Evolutionary conservation across 1,140 invertebrate genomes (phyloP), one percentile per base, ranked within the genome.

Genomic region (Leptopilina boulardi): DNA sequence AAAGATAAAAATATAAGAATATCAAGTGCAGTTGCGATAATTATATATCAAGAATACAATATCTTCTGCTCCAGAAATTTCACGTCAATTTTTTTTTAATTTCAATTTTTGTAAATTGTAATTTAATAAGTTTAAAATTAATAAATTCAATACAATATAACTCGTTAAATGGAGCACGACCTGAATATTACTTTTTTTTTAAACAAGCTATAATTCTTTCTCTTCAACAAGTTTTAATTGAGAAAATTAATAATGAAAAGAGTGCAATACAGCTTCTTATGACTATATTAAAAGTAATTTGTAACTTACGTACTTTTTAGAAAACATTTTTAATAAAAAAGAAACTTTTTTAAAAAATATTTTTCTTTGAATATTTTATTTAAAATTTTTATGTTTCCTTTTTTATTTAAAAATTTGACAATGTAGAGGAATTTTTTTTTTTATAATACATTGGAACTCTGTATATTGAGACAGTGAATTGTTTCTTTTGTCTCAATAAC

Each of bases 61-160:
- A 51, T 18, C 47, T 51, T 51, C 47, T 51, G 47, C 47, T 51
- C 47, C 47, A 51, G 47, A 51, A 51, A 51, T 2, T 51, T 18
- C n/a, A n/a, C n/a, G n/a, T 51, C 15, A 51, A 51, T 51, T 51
- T 51, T 51, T 18, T 51, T 5, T n/a, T n/a, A n/a, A n/a, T n/a
- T 51, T 51, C 47, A 51, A 51, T 51, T 51, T n/a, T n/a, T 51
- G 6, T n/a, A 51, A 51, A 51, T 51, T 18, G 47, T 51, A 51
- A n/a, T n/a, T n/a, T n/a, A n/a, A 51, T 51, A 51, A 51, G 47
- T 51, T 51, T 51, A 1, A 51, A 51, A 51, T n/a, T 51, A 51
- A 51, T 51, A 51, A 51, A 51, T 51, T n/a, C n/a, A 51, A 51
- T 15, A n/a, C 18, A 51, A 51, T 3, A 51, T 4, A n/a, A n/a